phyloP scores from a whole-genome alignment of 1,140 invertebrate genomes.

The Belonocnema kinseyi region DNA sequence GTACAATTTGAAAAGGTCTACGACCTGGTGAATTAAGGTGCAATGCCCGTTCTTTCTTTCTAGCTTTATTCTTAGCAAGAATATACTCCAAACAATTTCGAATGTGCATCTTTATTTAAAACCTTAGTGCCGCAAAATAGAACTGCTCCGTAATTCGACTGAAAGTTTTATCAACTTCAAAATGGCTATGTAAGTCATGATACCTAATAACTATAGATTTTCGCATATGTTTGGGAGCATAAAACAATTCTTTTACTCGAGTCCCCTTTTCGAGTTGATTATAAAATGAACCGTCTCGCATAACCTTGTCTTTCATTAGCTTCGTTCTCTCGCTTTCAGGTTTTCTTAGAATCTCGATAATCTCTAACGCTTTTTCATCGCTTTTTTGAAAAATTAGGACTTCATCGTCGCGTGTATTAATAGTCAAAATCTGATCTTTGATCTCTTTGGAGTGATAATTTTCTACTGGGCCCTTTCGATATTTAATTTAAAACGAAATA shows the following conservation, averaged over 20 bases:
- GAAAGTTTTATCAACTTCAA: no score
- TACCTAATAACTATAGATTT: no score
- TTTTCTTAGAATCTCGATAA: constrained; percentile 23
- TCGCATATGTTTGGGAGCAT: no score
- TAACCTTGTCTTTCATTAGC: neutral
- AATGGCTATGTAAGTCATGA: no score
- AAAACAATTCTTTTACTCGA: no score
- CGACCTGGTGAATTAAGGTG: constrained; percentile 33
- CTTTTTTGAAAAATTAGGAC: constrained; percentile 35
- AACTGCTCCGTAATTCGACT: no score
- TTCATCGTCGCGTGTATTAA: constrained; percentile 36
- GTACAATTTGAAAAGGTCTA: constrained; percentile 29
- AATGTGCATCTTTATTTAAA: constrained; percentile 18
- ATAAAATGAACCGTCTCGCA: neutral
- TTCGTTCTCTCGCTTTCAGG: neutral
- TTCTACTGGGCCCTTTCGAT: no score
- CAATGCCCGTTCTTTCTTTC: constrained; percentile 8
- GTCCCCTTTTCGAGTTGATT: constrained; percentile 16
- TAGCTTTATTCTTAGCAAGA: constrained; percentile 18
- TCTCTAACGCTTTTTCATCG: neutral
- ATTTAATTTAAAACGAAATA: no score
- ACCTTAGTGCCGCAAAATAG: constrained; percentile 31
- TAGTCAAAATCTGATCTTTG: constrained; percentile 1
- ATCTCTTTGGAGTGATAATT: constrained; percentile 30
- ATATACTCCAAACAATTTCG: constrained; percentile 32